Evolutionary conservation across 2,888 invertebrate genomes (phyloP).

Genomic region (Griposia aprilina): DNA sequence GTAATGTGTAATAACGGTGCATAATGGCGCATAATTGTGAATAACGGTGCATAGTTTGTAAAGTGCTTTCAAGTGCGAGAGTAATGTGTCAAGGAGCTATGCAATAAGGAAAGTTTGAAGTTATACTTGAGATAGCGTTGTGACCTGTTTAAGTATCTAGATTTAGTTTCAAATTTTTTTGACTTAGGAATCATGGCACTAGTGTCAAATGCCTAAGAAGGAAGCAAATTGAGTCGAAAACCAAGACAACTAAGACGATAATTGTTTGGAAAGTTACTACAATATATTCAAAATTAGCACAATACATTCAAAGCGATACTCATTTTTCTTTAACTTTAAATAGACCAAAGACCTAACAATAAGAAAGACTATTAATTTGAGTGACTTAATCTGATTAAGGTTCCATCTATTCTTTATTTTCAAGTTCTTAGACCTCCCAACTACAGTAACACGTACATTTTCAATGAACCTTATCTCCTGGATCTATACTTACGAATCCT

Average conservation of each 20-base stretch:
- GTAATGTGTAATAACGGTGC: not conserved
- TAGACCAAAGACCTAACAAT: not conserved
- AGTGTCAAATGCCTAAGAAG: not conserved
- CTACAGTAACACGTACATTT: slow-evolving; percentile 11
- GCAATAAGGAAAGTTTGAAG: slow-evolving; percentile 40
- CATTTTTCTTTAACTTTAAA: not conserved
- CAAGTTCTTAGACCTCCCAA: not conserved
- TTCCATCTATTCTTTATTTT: not conserved
- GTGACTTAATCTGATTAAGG: not conserved
- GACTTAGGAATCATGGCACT: not conserved
- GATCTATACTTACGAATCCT: slow-evolving; percentile 8
- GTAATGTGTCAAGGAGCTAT: slow-evolving; percentile 13
- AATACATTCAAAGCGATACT: not conserved
- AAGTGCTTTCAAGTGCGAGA: slow-evolving; percentile 28
- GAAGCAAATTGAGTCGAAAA: not conserved
- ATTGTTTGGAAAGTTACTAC: no score
- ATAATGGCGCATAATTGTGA: not conserved
- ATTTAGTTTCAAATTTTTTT: not conserved
- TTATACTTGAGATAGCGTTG: slow-evolving; percentile 7
- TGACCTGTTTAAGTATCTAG: slow-evolving; percentile 1
- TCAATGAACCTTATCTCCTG: slow-evolving; percentile 7
- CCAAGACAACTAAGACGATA: no score
- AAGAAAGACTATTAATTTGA: not conserved
- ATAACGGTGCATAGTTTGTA: slow-evolving; percentile 30
- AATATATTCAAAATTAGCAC: not conserved